Evolutionary conservation across 1,140 invertebrate genomes (phyloP).

Genomic region (Ceratosolen fusciceps): DNA sequence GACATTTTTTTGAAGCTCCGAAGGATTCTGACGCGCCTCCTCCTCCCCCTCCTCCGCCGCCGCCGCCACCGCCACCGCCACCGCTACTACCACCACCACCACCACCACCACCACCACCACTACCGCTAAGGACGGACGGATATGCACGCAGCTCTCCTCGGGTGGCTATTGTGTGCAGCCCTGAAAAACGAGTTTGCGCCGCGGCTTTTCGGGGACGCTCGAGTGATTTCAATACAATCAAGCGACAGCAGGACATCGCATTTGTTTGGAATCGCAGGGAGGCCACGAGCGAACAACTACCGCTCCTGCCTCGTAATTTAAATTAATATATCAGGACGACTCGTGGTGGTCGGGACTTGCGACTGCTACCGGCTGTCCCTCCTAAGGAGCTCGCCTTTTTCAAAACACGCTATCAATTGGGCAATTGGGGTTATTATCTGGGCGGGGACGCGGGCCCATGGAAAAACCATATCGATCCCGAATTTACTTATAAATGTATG

Average conservation of each 20-base stretch:
- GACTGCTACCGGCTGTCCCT: background rate
- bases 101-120: no score
- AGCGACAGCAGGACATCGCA: background rate
- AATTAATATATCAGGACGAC: background rate
- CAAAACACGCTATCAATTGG: background rate
- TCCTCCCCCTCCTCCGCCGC: no score
- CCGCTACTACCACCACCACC: no score
- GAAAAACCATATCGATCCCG: background rate
- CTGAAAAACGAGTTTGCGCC: background rate
- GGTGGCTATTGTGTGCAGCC: background rate
- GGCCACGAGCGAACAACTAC: background rate
- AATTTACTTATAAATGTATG: background rate
- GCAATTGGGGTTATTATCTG: conserved; percentile 13
- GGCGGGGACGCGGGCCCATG: background rate
- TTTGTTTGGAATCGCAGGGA: background rate
- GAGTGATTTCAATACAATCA: background rate
- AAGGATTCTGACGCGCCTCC: background rate
- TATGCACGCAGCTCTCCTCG: background rate
- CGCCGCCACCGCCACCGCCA: no score
- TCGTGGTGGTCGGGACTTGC: background rate
- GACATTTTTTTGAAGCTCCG: conserved; percentile 9
- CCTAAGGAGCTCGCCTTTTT: background rate
- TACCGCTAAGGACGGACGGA: background rate
- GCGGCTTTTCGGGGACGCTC: background rate
- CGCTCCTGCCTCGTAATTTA: background rate